Conservation (phyloP, 2,113 vertebrate genomes). For the Poeciliopsis prolifica region DNA sequence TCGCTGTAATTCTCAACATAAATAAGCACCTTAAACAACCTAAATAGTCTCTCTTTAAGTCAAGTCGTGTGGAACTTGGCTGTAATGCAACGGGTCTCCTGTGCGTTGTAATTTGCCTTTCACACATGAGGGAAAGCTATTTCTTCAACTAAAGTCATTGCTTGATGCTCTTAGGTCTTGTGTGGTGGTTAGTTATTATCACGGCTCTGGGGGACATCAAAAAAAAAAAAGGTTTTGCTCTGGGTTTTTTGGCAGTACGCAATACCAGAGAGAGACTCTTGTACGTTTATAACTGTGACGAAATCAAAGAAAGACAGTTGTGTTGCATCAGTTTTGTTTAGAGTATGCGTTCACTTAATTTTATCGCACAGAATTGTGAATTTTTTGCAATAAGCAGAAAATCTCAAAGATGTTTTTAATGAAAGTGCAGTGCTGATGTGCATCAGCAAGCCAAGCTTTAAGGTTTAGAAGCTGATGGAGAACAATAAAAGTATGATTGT, state of each 20-base stretch:
- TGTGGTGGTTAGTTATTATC: slow-evolving; percentile 42
- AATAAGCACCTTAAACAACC: slow-evolving; percentile 57
- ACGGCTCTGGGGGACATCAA: not conserved
- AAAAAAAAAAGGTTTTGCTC: not conserved
- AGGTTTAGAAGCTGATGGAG: no score
- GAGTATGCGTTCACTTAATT: no score
- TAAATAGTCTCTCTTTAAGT: slow-evolving; percentile 63
- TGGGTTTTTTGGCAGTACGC: slow-evolving; percentile 6
- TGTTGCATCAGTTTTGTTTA: no score
- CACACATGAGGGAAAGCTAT: slow-evolving; percentile 61
- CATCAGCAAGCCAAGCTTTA: no score
- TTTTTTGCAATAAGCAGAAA: no score
- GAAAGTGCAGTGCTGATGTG: no score
- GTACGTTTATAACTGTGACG: no score
- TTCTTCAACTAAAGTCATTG: slow-evolving; percentile 36
- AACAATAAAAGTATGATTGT: no score
- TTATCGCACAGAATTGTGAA: no score
- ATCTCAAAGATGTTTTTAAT: no score
- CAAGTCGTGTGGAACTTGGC: slow-evolving; percentile 65
- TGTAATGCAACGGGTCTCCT: slow-evolving; percentile 65
- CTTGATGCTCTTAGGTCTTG: slow-evolving; percentile 44
- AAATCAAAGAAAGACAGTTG: no score
- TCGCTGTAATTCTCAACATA: slow-evolving; percentile 66
- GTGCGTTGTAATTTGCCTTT: slow-evolving; percentile 65
- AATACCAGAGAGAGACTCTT: slow-evolving; percentile 5